Conservation (phyloP, 2,888 invertebrate genomes). For the Oeneis ivallda region DNA sequence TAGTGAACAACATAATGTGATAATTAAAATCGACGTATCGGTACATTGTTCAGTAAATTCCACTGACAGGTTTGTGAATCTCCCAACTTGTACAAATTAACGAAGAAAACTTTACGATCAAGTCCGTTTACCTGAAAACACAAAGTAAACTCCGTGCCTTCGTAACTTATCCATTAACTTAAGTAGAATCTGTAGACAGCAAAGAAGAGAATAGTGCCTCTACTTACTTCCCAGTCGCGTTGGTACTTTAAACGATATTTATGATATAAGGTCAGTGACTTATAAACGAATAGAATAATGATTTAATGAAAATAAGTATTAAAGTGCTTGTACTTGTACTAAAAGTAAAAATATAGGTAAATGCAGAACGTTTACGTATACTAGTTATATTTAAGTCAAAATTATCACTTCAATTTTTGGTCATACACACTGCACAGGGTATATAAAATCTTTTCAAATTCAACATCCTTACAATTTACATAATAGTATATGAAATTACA, state of each 20-base stretch:
- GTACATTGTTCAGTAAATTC: conserved; percentile 58
- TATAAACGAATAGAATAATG: background rate
- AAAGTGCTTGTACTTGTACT: no score
- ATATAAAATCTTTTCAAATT: no score
- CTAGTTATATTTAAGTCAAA: no score
- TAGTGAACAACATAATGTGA: conserved; percentile 25
- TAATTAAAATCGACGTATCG: conserved; percentile 37
- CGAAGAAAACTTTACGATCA: conserved; percentile 79
- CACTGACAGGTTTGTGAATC: conserved; percentile 71
- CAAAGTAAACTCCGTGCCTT: conserved; percentile 79
- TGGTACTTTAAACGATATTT: conserved; percentile 70
- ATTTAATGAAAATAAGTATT: no score
- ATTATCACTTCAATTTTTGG: no score
- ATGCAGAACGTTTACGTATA: no score
- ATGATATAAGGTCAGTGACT: conserved; percentile 43
- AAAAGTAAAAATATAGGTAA: no score
- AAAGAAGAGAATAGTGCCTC: conserved; percentile 66
- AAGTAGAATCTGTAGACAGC: conserved; percentile 81
- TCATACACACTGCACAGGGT: no score
- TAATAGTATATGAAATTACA: no score
- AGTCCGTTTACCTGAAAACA: conserved; percentile 80
- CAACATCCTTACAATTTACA: no score
- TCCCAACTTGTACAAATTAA: conserved; percentile 78
- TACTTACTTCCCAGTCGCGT: conserved; percentile 48
- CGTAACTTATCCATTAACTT: conserved; percentile 81